Percentiles rank a stretch among this genome's conserved stretches.
These are phyloP conservation scores for Gryllus bimaculatus DNA, from an alignment of 1,140 invertebrate species.

Conservation along the genomic window DNA sequence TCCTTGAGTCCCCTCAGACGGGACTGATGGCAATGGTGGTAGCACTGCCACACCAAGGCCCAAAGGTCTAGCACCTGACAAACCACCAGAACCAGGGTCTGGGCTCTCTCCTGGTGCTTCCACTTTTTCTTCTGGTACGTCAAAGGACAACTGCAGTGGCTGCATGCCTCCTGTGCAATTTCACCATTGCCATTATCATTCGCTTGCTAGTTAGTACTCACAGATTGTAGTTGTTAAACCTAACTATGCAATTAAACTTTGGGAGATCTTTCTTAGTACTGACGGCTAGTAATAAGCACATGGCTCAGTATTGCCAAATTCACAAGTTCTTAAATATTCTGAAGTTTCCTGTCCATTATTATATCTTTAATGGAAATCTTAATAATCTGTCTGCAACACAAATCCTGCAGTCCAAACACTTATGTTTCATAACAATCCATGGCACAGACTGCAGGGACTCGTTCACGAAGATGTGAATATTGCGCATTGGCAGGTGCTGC, in stretches of 20 bases:
- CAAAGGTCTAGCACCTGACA: slow-evolving; percentile 64
- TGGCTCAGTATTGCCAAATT: too few relatives aligned
- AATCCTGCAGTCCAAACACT: too few relatives aligned
- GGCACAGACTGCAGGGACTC: too few relatives aligned
- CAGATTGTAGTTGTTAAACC: neutral
- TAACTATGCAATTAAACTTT: neutral
- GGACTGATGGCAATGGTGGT: slow-evolving; percentile 37
- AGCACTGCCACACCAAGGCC: slow-evolving; percentile 46
- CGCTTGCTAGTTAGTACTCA: neutral
- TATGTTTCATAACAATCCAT: too few relatives aligned
- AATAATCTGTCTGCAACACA: too few relatives aligned
- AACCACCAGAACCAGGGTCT: slow-evolving; percentile 57
- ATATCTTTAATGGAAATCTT: too few relatives aligned
- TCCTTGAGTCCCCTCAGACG: slow-evolving; percentile 41
- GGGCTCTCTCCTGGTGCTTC: slow-evolving; percentile 65
- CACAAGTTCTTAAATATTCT: too few relatives aligned
- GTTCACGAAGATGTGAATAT: too few relatives aligned
- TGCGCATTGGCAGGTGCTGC: too few relatives aligned
- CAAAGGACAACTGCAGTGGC: slow-evolving; percentile 43
- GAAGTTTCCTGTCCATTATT: too few relatives aligned
- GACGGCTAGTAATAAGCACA: too few relatives aligned
- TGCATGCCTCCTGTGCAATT: slow-evolving; percentile 33
- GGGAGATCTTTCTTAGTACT: too few relatives aligned
- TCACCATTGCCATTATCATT: neutral
- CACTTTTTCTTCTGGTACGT: slow-evolving; percentile 47